A percentile compares a stretch with the other conserved stretches of the same genome.
These are phyloP conservation scores for Ibycter americanus DNA, from an alignment of 2,797 vertebrate species.

Conservation along the genomic window DNA sequence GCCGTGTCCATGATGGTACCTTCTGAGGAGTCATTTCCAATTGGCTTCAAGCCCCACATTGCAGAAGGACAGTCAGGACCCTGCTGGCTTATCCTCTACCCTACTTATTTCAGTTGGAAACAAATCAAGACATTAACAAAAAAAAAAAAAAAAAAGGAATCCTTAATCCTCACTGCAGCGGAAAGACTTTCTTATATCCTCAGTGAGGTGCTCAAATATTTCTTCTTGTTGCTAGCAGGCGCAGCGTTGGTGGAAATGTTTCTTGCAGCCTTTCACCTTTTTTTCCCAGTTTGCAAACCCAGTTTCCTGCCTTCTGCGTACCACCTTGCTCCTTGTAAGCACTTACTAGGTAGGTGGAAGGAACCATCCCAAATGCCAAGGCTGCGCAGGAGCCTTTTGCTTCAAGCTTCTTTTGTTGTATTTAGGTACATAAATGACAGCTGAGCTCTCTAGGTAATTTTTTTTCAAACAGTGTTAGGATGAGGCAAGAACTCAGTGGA, in stretches of 20 bases:
- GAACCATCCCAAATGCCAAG: not conserved
- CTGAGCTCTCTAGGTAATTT: not conserved
- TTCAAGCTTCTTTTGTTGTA: not conserved
- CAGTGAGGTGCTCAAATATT: not conserved
- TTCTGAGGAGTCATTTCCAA: constrained; percentile 25
- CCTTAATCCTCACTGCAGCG: not conserved
- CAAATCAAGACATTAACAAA: constrained; percentile 16
- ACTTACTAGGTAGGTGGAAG: not conserved
- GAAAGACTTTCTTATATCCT: constrained; percentile 2
- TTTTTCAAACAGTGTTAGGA: not conserved
- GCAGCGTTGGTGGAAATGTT: not conserved
- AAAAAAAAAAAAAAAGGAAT: not conserved
- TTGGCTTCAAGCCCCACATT: constrained; percentile 12
- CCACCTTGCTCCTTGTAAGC: not conserved
- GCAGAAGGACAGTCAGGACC: not conserved
- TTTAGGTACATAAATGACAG: not conserved
- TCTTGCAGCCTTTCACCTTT: constrained; percentile 1
- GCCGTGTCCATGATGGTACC: constrained; percentile 31
- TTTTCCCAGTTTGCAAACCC: not conserved
- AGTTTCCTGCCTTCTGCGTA: not conserved
- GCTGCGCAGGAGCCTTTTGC: not conserved
- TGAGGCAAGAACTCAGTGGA: not conserved
- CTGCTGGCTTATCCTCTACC: not conserved
- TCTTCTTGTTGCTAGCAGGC: not conserved
- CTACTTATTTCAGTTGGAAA: constrained; percentile 32